A percentile compares a stretch with the other conserved stretches of the same genome.
Conservation (phyloP, 2,113 vertebrate species). For the Podarcis cretensis region DNA sequence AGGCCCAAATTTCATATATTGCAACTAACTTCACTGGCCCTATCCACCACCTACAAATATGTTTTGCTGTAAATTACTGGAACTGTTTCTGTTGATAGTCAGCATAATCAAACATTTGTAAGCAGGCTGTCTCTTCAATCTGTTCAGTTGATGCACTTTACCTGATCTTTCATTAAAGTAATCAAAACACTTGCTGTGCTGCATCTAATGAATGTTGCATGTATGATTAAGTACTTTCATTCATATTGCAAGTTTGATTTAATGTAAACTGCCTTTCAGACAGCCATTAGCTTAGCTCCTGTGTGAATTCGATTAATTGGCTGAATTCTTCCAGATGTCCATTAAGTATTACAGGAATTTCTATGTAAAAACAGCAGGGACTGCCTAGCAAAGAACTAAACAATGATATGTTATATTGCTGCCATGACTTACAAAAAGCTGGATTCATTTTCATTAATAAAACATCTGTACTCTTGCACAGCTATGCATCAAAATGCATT, state of each 20-base stretch:
- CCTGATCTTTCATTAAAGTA: conserved; percentile 89
- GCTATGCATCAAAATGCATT: conserved; percentile 83
- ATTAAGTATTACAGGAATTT: conserved; percentile 89
- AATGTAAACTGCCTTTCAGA: conserved; percentile 88
- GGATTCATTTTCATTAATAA: conserved; percentile 88
- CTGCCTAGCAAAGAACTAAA: conserved; percentile 79
- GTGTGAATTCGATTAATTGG: conserved; percentile 86
- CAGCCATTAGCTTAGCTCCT: conserved; percentile 83
- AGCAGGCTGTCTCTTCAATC: conserved; percentile 85
- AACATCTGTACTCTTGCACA: conserved; percentile 84
- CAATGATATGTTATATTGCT: conserved; percentile 85
- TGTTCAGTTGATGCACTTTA: conserved; percentile 85
- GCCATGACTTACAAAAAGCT: conserved; percentile 85
- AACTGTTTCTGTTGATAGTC: conserved; percentile 84
- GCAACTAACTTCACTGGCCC: conserved; percentile 61
- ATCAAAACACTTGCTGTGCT: conserved; percentile 86
- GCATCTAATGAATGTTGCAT: conserved; percentile 86
- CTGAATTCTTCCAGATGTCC: conserved; percentile 90
- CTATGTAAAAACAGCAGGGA: conserved; percentile 84
- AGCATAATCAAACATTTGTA: conserved; percentile 87
- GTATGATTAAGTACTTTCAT: conserved; percentile 88
- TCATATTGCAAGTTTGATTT: conserved; percentile 88
- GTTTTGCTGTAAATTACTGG: conserved; percentile 83
- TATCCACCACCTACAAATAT: conserved; percentile 70
- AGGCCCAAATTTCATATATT: conserved; percentile 61